Conservation (phyloP, 1,140 invertebrate species). For the Caenorhabditis tropicalis region DNA sequence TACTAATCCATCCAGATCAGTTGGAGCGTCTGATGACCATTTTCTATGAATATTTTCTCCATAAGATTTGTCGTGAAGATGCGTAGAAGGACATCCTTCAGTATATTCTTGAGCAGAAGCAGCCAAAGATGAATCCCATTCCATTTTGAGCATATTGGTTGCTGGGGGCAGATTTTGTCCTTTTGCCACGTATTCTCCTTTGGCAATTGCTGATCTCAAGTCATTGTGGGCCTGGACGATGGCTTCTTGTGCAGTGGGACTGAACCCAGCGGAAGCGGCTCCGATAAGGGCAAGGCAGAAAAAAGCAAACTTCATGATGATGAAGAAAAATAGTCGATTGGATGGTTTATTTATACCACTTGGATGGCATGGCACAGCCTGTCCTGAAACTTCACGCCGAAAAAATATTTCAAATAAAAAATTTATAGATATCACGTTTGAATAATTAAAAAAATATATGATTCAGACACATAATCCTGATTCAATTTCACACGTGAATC, state of each 20-base stretch:
- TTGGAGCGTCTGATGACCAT: background rate
- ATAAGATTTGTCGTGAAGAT: background rate
- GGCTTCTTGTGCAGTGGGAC: background rate
- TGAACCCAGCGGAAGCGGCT: background rate
- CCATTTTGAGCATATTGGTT: background rate
- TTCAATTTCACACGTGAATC: too few relatives aligned
- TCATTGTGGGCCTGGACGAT: background rate
- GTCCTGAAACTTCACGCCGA: too few relatives aligned
- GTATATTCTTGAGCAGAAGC: background rate
- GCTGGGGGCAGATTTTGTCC: background rate
- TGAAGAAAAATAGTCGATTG: background rate
- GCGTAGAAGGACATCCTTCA: background rate
- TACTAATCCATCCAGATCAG: background rate
- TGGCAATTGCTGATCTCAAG: background rate
- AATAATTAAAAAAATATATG: too few relatives aligned
- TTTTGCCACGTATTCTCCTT: background rate
- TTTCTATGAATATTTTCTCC: constrained; percentile 16
- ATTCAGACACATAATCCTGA: too few relatives aligned
- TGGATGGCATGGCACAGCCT: too few relatives aligned
- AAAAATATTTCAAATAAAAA: too few relatives aligned
- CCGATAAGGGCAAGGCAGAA: background rate
- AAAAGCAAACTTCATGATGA: background rate
- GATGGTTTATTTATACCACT: too few relatives aligned
- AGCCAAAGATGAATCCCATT: background rate
- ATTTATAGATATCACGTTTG: too few relatives aligned